Conservation (phyloP, 2,888 invertebrate species). For the Sarcophaga rosellei region DNA sequence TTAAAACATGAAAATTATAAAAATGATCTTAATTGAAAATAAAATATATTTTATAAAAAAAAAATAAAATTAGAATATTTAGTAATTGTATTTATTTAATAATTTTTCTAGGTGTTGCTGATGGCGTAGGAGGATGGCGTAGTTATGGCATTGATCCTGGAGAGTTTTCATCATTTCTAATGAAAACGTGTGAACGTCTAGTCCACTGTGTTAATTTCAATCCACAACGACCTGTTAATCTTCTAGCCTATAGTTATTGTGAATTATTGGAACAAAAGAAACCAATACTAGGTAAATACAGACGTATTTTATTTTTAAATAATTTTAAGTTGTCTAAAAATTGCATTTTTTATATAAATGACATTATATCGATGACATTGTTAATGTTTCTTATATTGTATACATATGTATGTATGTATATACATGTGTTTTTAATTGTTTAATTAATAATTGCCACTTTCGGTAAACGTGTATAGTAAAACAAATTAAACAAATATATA, state of each 20-base stretch:
- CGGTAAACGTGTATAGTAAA: not conserved
- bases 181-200: slow-evolving; percentile 96
- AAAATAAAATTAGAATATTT: too few species aligned
- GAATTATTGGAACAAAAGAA: slow-evolving; percentile 95
- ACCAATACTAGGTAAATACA: slow-evolving; percentile 90
- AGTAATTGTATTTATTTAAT: too few species aligned
- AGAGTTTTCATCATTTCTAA: slow-evolving; percentile 95
- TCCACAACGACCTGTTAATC: slow-evolving; percentile 92
- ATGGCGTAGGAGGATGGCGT: slow-evolving; percentile 99
- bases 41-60: too few species aligned
- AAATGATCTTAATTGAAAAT: too few species aligned
- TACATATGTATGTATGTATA: not conserved
- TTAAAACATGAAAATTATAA: too few species aligned
- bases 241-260: slow-evolving; percentile 95
- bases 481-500: slow-evolving; percentile 5
- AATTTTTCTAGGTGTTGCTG: slow-evolving; percentile 91
- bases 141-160: slow-evolving; percentile 99
- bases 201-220: slow-evolving; percentile 94
- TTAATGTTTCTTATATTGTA: not conserved
- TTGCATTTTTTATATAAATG: not conserved
- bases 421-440: slow-evolving; percentile 11
- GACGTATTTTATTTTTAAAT: not conserved
- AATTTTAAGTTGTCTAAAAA: not conserved
- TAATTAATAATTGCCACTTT: slow-evolving; percentile 19
- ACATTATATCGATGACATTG: slow-evolving; percentile 5